Evolutionary conservation across 2,888 invertebrate species (phyloP), one percentile per base, ranked within the genome.

Genomic region (Ligdia adustata): DNA sequence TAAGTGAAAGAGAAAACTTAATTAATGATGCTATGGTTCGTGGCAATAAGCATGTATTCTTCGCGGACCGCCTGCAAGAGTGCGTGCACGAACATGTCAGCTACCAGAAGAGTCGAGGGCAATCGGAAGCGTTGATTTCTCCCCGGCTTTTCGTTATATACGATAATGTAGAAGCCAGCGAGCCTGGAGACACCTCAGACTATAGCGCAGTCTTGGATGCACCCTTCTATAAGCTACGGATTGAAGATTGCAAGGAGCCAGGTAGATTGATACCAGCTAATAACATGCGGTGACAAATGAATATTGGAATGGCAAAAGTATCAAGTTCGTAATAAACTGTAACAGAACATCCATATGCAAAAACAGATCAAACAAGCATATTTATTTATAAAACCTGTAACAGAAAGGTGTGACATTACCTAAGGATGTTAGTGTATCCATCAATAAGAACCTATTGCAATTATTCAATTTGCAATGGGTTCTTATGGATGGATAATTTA

Each of bases 151-250:
- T 92, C 64, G 91, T 95, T 15, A 91, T 95, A 4, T 93, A 95
- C 60, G 94, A 95, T 62, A 95, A 94, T 49, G 91, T 96, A 18
- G 94, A 95, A 64, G 93, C 95, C 5, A 91, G 92, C 24, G 92
- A 94, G 39, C 91, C 93, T 0, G 91, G 92, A 26, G 93, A 94
- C 57, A 90, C 91, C 0, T 85, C 91, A 4, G 91, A 92, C 55
- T 93, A 92, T 57, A 92, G 92, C 60, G 91, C 88, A 4, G 87
- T 92, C 37, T 87, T 91, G 7, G 92, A 93, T 57, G 91, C 91
- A 12, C 91, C 93, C 0, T 91, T 92, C 37, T 94, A 94, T 69
- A 93, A 92, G 66, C 91, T 94, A 40, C 82, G 91, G 9, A 87
- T 93, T 47, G 92, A 93, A 74, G 84, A 89, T 58, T 81, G 88